Evolutionary conservation across 2,113 vertebrate genomes (phyloP).

Genomic region (Erythrocercus mccallii): DNA sequence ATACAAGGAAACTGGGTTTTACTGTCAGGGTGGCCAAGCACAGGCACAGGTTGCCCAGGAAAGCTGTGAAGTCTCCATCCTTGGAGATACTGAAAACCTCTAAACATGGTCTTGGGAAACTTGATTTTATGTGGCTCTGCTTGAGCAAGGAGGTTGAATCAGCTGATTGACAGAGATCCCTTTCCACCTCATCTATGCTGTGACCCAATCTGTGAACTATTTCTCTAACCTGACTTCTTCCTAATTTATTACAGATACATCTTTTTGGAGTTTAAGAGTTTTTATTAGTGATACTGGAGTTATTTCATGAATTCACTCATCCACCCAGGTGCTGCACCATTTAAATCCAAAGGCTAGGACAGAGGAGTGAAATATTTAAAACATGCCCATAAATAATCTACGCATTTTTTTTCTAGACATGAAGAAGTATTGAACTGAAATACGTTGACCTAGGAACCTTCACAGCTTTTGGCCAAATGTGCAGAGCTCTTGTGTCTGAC

Average conservation of each 20-base stretch:
- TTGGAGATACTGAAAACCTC: neutral
- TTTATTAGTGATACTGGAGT: neutral
- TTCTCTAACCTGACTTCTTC: neutral
- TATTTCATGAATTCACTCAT: neutral
- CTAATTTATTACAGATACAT: neutral
- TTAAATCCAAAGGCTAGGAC: neutral
- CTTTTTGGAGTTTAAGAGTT: neutral
- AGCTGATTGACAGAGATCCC: neutral
- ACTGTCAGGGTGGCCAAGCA: neutral
- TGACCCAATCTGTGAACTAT: neutral
- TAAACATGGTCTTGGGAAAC: neutral
- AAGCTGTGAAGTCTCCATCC: neutral
- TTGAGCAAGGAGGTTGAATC: neutral
- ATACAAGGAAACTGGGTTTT: neutral
- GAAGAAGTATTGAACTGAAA: neutral
- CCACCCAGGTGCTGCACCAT: neutral
- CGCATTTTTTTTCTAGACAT: neutral
- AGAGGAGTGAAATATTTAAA: conserved; percentile 1
- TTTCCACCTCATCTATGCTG: neutral
- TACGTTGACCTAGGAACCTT: neutral
- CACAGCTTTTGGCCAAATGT: conserved; percentile 31
- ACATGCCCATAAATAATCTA: neutral
- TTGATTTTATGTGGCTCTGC: neutral
- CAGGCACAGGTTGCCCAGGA: neutral
- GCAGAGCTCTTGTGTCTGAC: neutral